Base-by-base conservation (phyloP, 1,140 invertebrate genomes). In the Gryon sp. region DNA sequence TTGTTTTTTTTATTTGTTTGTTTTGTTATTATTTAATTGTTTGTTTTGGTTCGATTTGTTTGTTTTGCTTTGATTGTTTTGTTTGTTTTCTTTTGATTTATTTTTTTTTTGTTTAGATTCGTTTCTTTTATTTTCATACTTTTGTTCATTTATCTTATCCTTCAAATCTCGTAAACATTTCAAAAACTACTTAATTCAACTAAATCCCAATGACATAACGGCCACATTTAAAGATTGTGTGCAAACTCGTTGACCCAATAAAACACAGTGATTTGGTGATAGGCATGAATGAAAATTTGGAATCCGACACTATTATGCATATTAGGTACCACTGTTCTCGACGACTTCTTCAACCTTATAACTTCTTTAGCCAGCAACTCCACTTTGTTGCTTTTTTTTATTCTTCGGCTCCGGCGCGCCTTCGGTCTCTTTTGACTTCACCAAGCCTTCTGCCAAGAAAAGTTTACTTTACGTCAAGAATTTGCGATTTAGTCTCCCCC, bases 291-390 rank as follows among this genome's bases (percentile, higher is more conserved):
- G 81, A 78, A 83, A 82, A 85, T 84, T 78, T 43, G 28, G 65
- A 83, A 84, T 84, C 82, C 81, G 82, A 83, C 77, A 79, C 79
- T 82, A 83, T 84, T 84, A 85, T 83, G 84, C 82, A 83, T 82
- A 85, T 84, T 83, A 80, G 80, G 68, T 76, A 79, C 60, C 72
- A 48, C 26, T 26, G 55, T 50, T 74, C 76, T 24, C 78, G 79
- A 79, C 79, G 76, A 81, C 78, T 77, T 66, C 36, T 19, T 41
- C 53, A 59, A 36, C 65, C 80, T 77, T 79, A 68, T 78, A 81
- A 82, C 76, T 80, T 83, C 73, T 82, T 81, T 72, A 75, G 76
- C 78, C 78, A 79, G 76, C 73, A 62, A 48, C 52, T 55, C 69
- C n/a, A n/a, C n/a, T n/a, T n/a, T n/a, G n/a, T n/a, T n/a, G n/a